Base-by-base conservation (phyloP, 2,797 vertebrate genomes). In the Chelon auratus region DNA sequence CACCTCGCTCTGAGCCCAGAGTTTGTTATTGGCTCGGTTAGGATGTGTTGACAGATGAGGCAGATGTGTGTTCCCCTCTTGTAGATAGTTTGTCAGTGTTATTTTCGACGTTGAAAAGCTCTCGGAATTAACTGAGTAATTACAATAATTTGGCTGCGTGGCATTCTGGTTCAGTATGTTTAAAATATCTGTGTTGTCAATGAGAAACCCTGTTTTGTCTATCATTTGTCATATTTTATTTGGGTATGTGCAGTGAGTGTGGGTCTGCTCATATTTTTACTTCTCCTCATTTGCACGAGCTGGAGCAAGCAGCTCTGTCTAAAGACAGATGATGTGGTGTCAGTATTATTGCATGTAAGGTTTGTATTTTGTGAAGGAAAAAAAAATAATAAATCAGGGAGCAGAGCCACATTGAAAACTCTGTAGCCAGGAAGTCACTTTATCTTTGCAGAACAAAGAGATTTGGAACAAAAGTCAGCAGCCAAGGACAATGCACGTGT, bases 11-110 rank as follows among this genome's bases (percentile, higher is more conserved):
- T 36, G 82, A 83, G 84, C 78, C 70, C 59, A 47, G 72, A 71
- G 75, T 77, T 81, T 85, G 83, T 88, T 90, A 80, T 82, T 87
- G 85, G 75, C 77, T 84, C 52, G 5, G 76, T 79, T 64, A 75
- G 68, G 82, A 78, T 68, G 86, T 89, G 90, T 68, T 85, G 91
- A 93, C 89, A 89, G 91, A 90, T 78, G 82, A 72, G 80, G 62
- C 86, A 91, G 90, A 93, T 88, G 86, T 88, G 78, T 87, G 72
- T 81, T 87, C 75, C 70, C 26, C 56, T 59, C 48, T 70, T 42
- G 52, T 50, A 75, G 67, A 80, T 61, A 68, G 43, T 77, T 78
- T 79, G 67, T 71, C 52, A 39, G 48, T 55, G 62, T 74, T 85
- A 58, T 62, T 85, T 78, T 76, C 47, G 50, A 75, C 78, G 66